Evolutionary conservation across 2,888 invertebrate species (phyloP).

Genomic region (Tricholauxania praeusta): DNA sequence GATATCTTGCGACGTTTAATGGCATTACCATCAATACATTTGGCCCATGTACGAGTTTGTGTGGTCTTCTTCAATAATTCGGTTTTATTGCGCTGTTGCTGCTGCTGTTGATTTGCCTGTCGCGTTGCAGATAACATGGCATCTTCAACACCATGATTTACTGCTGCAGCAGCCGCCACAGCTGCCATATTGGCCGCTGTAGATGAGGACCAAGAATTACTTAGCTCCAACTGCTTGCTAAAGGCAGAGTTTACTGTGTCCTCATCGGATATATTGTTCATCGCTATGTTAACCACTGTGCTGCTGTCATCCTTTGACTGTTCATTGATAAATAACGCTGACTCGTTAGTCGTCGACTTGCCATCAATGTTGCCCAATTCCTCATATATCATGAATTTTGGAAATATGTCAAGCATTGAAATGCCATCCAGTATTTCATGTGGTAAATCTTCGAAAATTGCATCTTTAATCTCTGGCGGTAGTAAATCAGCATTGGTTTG

Average conservation of each 20-base stretch:
- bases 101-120: constrained; percentile 69
- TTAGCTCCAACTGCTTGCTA: constrained; percentile 56
- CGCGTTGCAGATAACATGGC: constrained; percentile 60
- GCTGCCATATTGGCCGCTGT: constrained; percentile 19
- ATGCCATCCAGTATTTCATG: constrained; percentile 86
- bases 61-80: constrained; percentile 51
- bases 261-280: constrained; percentile 54
- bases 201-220: constrained; percentile 56
- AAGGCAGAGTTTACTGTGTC: constrained; percentile 58
- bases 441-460: constrained; percentile 86
- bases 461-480: constrained; percentile 88
- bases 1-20: constrained; percentile 78
- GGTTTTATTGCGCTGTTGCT: constrained; percentile 75
- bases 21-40: constrained; percentile 59
- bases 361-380: constrained; percentile 71
- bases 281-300: constrained; percentile 55
- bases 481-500: constrained; percentile 83
- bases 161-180: constrained; percentile 32
- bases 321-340: constrained; percentile 70
- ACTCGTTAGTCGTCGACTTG: constrained; percentile 70
- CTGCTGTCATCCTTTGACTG: constrained; percentile 67
- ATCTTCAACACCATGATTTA: constrained; percentile 60
- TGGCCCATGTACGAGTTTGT: constrained; percentile 52
- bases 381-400: constrained; percentile 77
- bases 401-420: constrained; percentile 88